Percentiles rank a stretch among this genome's conserved stretches.
Evolutionary conservation across 2,113 vertebrate genomes (phyloP).

Genomic region (Antigone vipio): DNA sequence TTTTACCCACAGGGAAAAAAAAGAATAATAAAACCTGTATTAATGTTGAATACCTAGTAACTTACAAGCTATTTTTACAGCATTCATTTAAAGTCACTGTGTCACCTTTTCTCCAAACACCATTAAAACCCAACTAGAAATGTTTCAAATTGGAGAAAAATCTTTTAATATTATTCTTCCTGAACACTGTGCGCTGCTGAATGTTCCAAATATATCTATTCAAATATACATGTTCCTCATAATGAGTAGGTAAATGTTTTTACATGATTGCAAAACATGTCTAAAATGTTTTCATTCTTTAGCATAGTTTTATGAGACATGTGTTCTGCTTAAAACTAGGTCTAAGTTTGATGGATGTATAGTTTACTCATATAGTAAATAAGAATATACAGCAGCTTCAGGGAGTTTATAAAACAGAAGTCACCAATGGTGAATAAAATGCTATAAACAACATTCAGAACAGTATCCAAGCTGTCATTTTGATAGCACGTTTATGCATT

Average conservation of each 20-base stretch:
- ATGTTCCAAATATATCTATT: neutral
- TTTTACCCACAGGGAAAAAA: neutral
- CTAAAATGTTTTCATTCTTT: neutral
- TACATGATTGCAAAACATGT: neutral
- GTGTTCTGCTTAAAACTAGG: neutral
- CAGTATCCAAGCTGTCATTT: neutral
- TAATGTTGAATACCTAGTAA: neutral
- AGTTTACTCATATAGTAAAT: neutral
- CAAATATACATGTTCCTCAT: neutral
- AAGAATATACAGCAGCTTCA: neutral
- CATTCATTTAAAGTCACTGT: neutral
- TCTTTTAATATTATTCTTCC: neutral
- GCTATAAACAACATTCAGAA: neutral
- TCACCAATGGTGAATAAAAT: neutral
- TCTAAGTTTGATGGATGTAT: neutral
- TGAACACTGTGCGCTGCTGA: neutral
- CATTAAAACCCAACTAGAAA: neutral
- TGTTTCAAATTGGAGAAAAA: neutral
- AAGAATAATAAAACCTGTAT: neutral
- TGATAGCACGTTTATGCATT: neutral
- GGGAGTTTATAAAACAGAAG: neutral
- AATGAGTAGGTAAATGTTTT: neutral
- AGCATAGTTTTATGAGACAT: neutral
- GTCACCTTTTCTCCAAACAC: neutral
- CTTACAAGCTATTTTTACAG: neutral